Evolutionary conservation across 30 jellyfish, hydroid and myxozoan species (phyloP).

Genomic region (Rhopilema esculentum): DNA sequence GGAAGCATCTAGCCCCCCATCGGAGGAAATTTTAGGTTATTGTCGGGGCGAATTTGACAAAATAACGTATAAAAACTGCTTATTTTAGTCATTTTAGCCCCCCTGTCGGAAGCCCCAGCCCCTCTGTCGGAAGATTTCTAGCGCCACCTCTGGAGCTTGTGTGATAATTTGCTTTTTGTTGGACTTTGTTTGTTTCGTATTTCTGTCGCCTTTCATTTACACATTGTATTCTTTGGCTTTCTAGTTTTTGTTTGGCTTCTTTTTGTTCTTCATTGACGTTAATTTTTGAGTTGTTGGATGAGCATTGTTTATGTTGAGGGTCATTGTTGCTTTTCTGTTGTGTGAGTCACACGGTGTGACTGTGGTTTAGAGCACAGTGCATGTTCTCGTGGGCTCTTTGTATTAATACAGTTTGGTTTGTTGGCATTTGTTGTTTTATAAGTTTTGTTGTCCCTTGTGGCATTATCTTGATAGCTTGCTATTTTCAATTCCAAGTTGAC

Average conservation of each 20-base stretch:
- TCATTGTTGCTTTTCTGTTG: too few species aligned
- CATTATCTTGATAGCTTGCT: neutral
- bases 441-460: neutral
- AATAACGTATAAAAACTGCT: too few species aligned
- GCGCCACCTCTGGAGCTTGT: too few species aligned
- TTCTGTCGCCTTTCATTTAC: constrained; percentile 15
- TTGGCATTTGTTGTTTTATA: neutral
- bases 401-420: neutral
- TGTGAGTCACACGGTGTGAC: neutral
- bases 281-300: constrained; percentile 1
- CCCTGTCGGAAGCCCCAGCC: too few species aligned
- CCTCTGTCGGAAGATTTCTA: too few species aligned
- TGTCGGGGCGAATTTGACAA: too few species aligned
- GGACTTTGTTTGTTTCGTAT: neutral
- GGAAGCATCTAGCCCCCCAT: too few species aligned
- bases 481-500: constrained; percentile 1
- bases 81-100: too few species aligned
- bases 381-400: constrained; percentile 1
- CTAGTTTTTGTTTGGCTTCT: too few species aligned
- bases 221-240: neutral
- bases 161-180: constrained; percentile 3
- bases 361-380: neutral
- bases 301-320: neutral
- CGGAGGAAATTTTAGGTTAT: too few species aligned
- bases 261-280: too few species aligned